Evolutionary conservation across 1,140 invertebrate genomes (phyloP).

Genomic region (Drosophila repleta): DNA sequence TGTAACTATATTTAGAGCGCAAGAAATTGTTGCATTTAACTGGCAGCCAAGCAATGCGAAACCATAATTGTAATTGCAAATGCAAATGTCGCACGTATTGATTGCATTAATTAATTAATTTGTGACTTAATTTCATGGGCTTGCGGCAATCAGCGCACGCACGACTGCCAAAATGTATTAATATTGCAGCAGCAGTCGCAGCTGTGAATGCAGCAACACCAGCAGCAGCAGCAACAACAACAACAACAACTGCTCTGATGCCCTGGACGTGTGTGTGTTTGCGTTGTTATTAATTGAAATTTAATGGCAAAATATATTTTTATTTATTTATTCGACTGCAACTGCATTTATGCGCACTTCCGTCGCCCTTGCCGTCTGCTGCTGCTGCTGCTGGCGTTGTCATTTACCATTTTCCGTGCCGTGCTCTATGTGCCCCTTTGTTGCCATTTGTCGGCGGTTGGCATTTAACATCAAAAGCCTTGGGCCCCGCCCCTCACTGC

Average conservation of each 20-base stretch:
- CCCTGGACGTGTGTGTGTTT: constrained; percentile 63
- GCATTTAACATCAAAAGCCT: constrained; percentile 75
- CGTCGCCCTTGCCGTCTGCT: constrained; percentile 50
- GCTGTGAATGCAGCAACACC: constrained; percentile 35
- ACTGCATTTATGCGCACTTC: constrained; percentile 80
- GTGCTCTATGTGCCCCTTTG: constrained; percentile 19
- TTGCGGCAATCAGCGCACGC: constrained; percentile 80
- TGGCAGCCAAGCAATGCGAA: constrained; percentile 43
- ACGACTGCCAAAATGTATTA: constrained; percentile 76
- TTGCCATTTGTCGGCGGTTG: constrained; percentile 44
- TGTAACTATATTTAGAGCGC: constrained; percentile 61
- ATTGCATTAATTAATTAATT: constrained; percentile 84
- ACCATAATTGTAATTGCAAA: constrained; percentile 78
- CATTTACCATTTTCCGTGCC: constrained; percentile 19
- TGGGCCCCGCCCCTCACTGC: constrained; percentile 7
- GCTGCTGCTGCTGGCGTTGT: constrained; percentile 23
- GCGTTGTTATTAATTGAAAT: constrained; percentile 83
- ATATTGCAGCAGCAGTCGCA: constrained; percentile 59
- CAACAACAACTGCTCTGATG: constrained; percentile 34
- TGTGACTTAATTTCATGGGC: constrained; percentile 83
- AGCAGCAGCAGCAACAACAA: constrained; percentile 3
- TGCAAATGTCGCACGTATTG: constrained; percentile 81
- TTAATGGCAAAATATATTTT: constrained; percentile 79
- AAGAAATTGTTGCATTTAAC: constrained; percentile 56
- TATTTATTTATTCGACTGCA: constrained; percentile 80